Evolutionary conservation across 1,140 invertebrate genomes (phyloP).

Genomic region (Chrysopa pallens): DNA sequence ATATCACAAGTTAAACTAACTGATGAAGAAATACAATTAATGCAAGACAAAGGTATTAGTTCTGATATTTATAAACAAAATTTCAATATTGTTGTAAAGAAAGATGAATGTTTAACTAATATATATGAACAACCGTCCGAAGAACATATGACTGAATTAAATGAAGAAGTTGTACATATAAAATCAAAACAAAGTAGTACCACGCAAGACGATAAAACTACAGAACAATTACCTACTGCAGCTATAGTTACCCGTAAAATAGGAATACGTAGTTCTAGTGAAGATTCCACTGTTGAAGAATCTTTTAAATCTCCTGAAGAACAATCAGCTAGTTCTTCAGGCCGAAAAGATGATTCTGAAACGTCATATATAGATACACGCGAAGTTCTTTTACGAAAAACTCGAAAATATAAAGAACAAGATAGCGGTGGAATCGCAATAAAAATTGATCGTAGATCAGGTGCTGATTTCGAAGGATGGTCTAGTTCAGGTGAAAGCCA

Average conservation of each 20-base stretch:
- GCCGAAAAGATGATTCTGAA: constrained; percentile 13
- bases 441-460: constrained; percentile 38
- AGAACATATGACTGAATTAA: not conserved
- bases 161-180: not conserved
- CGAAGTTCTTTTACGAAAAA: constrained; percentile 18
- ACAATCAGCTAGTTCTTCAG: constrained; percentile 17
- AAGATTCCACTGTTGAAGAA: constrained; percentile 22
- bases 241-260: constrained; percentile 5
- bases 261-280: constrained; percentile 16
- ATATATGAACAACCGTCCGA: no score
- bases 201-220: constrained; percentile 4
- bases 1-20: constrained; percentile 7
- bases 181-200: constrained; percentile 4
- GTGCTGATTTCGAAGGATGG: constrained; percentile 49
- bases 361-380: constrained; percentile 7
- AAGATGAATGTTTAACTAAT: no score
- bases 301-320: constrained; percentile 21
- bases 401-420: constrained; percentile 12
- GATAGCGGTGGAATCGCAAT: constrained; percentile 26
- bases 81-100: no score
- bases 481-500: constrained; percentile 81
- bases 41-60: constrained; percentile 14
- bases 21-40: constrained; percentile 10
- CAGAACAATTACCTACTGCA: not conserved
- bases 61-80: constrained; percentile 5